A percentile compares a stretch with the other conserved stretches of the same genome.
phyloP scores from a whole-genome alignment of 2,797 vertebrate species.

The Tolypeutes matacus region DNA sequence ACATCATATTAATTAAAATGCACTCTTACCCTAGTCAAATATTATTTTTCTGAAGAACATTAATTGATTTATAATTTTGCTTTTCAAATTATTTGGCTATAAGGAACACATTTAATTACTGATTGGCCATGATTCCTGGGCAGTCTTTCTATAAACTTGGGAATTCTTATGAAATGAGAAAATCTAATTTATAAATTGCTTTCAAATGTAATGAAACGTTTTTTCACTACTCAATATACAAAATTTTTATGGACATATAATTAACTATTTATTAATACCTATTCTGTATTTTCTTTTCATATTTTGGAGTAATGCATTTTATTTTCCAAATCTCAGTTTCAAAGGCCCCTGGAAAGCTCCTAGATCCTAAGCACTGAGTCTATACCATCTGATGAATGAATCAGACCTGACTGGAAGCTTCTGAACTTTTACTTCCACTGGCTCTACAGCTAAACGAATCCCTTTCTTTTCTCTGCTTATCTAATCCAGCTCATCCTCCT shows the following conservation, averaged over 20 bases:
- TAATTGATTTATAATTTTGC: slow-evolving; percentile 5
- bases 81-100: not conserved
- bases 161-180: slow-evolving; percentile 7
- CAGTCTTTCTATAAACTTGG: not conserved
- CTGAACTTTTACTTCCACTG: not conserved
- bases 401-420: not conserved
- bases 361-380: not conserved
- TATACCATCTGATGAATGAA: not conserved
- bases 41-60: not conserved
- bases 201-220: slow-evolving; percentile 1
- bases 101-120: not conserved
- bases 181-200: not conserved
- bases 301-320: not conserved
- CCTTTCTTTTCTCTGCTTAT: not conserved
- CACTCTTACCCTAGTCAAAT: not conserved
- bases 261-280: not conserved
- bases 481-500: not conserved
- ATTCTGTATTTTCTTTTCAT: slow-evolving; percentile 21
- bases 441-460: not conserved
- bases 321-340: not conserved
- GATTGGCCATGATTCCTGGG: not conserved
- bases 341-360: not conserved
- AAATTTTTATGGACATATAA: not conserved
- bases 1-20: not conserved
- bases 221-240: not conserved